Evolutionary conservation across 2,797 vertebrate species (phyloP).

Genomic region (Enteromius afrohamiltoni): DNA sequence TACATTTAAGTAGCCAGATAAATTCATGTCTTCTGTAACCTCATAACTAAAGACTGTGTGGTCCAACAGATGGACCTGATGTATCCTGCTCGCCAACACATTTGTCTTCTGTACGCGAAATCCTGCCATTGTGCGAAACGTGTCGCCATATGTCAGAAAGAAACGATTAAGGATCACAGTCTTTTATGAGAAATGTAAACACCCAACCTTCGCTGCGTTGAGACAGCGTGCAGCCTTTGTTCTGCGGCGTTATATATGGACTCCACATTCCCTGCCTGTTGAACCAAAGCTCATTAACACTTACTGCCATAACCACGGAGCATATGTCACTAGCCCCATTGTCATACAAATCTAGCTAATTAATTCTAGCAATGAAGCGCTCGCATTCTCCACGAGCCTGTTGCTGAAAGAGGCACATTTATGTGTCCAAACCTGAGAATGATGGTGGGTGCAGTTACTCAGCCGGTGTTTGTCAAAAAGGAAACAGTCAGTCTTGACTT

Average conservation of each 20-base stretch:
- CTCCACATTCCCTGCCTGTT: slow-evolving; percentile 55
- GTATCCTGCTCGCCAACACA: slow-evolving; percentile 17
- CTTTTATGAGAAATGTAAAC: slow-evolving; percentile 50
- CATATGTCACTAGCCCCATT: slow-evolving; percentile 64
- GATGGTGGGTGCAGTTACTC: slow-evolving; percentile 15
- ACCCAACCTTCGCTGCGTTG: slow-evolving; percentile 30
- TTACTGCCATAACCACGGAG: slow-evolving; percentile 59
- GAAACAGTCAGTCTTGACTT: slow-evolving; percentile 53
- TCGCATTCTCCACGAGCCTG: slow-evolving; percentile 48
- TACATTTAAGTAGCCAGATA: slow-evolving; percentile 26
- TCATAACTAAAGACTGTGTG: slow-evolving; percentile 25
- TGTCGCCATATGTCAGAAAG: slow-evolving; percentile 53
- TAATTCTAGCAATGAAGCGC: slow-evolving; percentile 57
- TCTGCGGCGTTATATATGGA: slow-evolving; percentile 54
- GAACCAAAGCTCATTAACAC: slow-evolving; percentile 66
- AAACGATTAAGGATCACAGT: slow-evolving; percentile 45
- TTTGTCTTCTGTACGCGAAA: slow-evolving; percentile 36
- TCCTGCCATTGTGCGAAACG: slow-evolving; percentile 44
- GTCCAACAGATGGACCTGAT: slow-evolving; percentile 46
- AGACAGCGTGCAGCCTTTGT: slow-evolving; percentile 54
- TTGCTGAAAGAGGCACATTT: slow-evolving; percentile 56
- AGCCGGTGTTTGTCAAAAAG: slow-evolving; percentile 39
- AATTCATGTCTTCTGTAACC: slow-evolving; percentile 22
- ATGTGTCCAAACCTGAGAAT: slow-evolving; percentile 37
- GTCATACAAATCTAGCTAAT: slow-evolving; percentile 64